Base-by-base conservation (phyloP, 92 coral and sea anemone genomes). In the Phymanthus crucifer region DNA sequence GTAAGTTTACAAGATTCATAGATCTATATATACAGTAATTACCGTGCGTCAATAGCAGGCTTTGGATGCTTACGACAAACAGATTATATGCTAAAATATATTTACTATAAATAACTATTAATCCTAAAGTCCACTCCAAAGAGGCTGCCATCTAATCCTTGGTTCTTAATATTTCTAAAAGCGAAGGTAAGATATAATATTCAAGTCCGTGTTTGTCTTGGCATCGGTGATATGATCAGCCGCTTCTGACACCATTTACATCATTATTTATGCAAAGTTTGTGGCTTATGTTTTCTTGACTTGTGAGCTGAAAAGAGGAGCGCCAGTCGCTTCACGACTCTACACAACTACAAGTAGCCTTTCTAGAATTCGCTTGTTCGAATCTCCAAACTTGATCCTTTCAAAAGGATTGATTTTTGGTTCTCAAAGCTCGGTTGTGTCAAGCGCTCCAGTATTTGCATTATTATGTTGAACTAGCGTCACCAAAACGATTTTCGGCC, bases 191-290 rank as follows among this genome's bases (percentile, higher is more conserved):
- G 6, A 24, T 61, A 10, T 0, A 21, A 23, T 54, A 54, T 54
- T 24, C 64, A 61, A 61, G 13, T 61, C 68, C 26, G 13, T 24
- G 68, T 61, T 61, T 34, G 13, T 12, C 8, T 33, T 26, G 68
- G 68, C 35, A 57, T 61, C 34, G 8, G 32, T 29, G 19, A 61
- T 6, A 4, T 61, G 48, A 43, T 7, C 48, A 43, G 48, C 29
- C 35, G 35, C 35, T 61, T 61, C 68, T 61, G 68, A 29, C 68
- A 61, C 68, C 68, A 61, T 54, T 29, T 9, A 7, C 6, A n/a
- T n/a, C 31, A 61, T 61, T 61, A 61, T n/a, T 29, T 27, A 61
- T 61, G 68, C 68, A 61, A 61, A 61, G 21, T 61, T 61, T 3
- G 33, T 3, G 26, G 26, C 29, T 61, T 13, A 3, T 33, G 32